Evolutionary conservation across 2,797 vertebrate species (phyloP).

Genomic region (Typhlichthys eigenmanni): DNA sequence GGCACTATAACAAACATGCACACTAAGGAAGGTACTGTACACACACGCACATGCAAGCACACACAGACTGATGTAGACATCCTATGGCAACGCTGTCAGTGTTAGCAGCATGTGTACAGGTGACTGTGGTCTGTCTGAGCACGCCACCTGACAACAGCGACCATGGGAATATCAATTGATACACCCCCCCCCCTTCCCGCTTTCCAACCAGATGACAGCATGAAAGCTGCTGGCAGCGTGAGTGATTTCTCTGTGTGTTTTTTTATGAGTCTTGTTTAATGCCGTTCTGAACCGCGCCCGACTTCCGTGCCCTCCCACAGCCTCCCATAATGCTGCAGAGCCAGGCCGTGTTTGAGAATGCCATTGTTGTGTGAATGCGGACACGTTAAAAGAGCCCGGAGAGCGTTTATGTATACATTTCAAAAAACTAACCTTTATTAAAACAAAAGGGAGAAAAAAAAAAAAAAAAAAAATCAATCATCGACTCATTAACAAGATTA

Average conservation of each 20-base stretch:
- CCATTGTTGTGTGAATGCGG: background rate
- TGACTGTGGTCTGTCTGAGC: conserved; percentile 61
- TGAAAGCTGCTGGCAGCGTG: conserved; percentile 58
- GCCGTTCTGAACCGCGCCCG: conserved; percentile 48
- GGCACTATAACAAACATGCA: conserved; percentile 32
- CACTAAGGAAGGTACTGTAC: conserved; percentile 46
- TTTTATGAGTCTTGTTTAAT: conserved; percentile 50
- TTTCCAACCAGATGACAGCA: conserved; percentile 48
- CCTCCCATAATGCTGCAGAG: conserved; percentile 35
- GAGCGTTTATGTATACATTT: conserved; percentile 62
- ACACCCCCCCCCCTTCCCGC: conserved; percentile 54
- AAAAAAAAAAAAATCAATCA: conserved; percentile 78
- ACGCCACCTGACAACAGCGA: conserved; percentile 62
- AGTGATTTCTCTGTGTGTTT: conserved; percentile 53
- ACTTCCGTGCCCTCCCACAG: conserved; percentile 7
- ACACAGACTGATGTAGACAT: conserved; percentile 70
- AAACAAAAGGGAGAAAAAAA: conserved; percentile 82
- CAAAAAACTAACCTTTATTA: conserved; percentile 99
- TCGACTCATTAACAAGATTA: conserved; percentile 99
- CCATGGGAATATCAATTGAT: conserved; percentile 71
- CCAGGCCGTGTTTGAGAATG: background rate
- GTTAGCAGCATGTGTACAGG: conserved; percentile 63
- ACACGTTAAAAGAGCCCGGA: conserved; percentile 11
- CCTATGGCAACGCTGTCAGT: conserved; percentile 61
- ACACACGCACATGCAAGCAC: conserved; percentile 45